A percentile compares a stretch with the other conserved stretches of the same genome.
These are phyloP conservation scores for Hemiprocne comata DNA, from an alignment of 2,113 vertebrate species.

Conservation along the genomic window DNA sequence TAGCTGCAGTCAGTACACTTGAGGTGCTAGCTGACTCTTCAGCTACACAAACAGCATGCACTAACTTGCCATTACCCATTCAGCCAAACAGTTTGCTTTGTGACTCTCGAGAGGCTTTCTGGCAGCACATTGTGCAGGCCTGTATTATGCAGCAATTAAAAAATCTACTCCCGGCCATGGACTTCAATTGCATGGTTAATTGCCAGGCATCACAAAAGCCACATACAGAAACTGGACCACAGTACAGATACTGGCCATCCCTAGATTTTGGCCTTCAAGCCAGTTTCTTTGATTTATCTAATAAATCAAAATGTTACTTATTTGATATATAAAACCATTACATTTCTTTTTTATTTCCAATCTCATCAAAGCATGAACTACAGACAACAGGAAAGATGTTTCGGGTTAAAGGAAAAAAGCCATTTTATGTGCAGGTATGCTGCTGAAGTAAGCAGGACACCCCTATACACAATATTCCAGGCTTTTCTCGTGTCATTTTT, in stretches of 20 bases:
- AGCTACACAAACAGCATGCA: not conserved
- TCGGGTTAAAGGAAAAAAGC: not conserved
- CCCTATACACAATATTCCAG: not conserved
- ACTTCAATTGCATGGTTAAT: not conserved
- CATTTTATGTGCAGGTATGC: not conserved
- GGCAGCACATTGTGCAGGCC: not conserved
- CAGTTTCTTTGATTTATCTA: not conserved
- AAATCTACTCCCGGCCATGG: not conserved
- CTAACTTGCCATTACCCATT: not conserved
- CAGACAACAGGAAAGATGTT: not conserved
- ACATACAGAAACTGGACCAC: not conserved
- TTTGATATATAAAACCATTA: not conserved
- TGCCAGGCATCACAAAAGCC: not conserved
- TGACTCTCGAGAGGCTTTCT: not conserved
- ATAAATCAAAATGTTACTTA: not conserved
- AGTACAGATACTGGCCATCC: not conserved
- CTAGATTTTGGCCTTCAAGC: not conserved
- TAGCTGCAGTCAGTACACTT: not conserved
- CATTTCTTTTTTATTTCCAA: not conserved
- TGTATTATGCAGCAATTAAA: not conserved
- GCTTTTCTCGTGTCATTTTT: not conserved
- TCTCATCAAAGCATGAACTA: not conserved
- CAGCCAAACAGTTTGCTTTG: not conserved
- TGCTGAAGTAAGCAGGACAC: not conserved
- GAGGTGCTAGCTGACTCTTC: not conserved